These are phyloP conservation scores for Pheosia tremula DNA, from an alignment of 2,888 invertebrate genomes.

Conservation along the genomic window DNA sequence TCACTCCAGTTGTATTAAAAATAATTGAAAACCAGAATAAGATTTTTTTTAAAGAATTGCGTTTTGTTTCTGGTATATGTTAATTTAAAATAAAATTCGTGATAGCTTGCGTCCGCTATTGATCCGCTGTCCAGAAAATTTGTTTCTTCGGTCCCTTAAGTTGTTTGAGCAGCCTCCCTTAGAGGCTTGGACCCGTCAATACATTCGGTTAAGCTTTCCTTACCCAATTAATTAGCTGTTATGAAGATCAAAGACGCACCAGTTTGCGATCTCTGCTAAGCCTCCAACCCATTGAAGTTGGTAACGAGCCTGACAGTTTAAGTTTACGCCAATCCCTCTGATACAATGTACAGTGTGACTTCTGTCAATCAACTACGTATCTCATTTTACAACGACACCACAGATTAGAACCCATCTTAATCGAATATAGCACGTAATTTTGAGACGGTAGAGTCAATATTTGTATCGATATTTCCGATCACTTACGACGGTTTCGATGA, in stretches of 20 bases:
- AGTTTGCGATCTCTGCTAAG: conserved; percentile 67
- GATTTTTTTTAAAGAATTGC: conserved; percentile 28
- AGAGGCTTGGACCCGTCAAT: conserved; percentile 58
- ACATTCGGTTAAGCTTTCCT: conserved; percentile 68
- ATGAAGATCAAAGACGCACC: conserved; percentile 74
- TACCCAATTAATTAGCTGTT: conserved; percentile 76
- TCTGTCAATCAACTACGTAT: conserved; percentile 69
- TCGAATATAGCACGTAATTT: conserved; percentile 41
- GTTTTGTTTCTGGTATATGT: conserved; percentile 21
- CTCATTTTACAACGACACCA: conserved; percentile 53
- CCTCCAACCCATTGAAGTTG: conserved; percentile 63
- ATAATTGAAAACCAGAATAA: conserved; percentile 38
- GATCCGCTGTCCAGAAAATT: conserved; percentile 24
- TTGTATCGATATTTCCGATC: conserved; percentile 16
- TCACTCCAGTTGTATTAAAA: conserved; percentile 29
- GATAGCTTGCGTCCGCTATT: conserved; percentile 25
- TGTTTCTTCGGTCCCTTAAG: conserved; percentile 40
- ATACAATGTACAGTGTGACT: conserved; percentile 65
- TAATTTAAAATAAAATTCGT: conserved; percentile 34
- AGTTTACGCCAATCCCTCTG: conserved; percentile 64
- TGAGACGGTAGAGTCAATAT: conserved; percentile 35
- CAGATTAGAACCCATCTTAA: conserved; percentile 36
- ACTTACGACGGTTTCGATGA: conserved; percentile 44
- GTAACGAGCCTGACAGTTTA: conserved; percentile 73
- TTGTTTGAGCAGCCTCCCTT: conserved; percentile 45